Evolutionary conservation across 1,140 invertebrate genomes (phyloP), one percentile per base, ranked within the genome.

Genomic region (Metaphire vulgaris): DNA sequence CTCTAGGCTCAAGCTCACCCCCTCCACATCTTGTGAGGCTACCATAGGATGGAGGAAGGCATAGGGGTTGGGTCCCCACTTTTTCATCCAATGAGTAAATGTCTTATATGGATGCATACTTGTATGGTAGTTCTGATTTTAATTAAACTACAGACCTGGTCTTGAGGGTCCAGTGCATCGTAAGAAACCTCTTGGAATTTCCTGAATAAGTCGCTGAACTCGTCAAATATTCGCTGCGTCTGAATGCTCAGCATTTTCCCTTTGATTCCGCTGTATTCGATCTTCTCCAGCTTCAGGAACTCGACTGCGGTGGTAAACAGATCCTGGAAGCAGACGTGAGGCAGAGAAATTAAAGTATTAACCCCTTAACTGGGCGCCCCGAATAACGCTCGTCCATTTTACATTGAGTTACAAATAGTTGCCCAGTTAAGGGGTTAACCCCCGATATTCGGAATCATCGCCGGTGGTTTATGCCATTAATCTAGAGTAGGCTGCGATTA

Each of bases 221-320:
- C 94, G 30, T 91, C 89, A 80, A 91, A 94, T 74, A 97, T 92
- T 41, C 89, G 89, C 26, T 91, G 88, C 33, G 90, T 83, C 84
- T 82, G 86, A 1, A 89, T 87, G 82, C 92, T 94, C 1, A 97
- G 87, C 28, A 91, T 90, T 79, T 92, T 90, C 31, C 67, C 94
- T 83, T 94, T 92, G 77, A 95, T 89, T 6, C 95, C 95, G 75
- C 95, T 95, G 79, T 97, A 92, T 89, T 97, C 95, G 33, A 97
- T 92, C 87, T 96, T 95, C 87, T 97, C 95, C 76, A 98, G 87
- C 85, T 97, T 97, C 81, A 92, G 90, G 85, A 97, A 97, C 86
- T 98, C 95, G 74, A 94, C 84, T 1, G 96, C 93, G 1, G 93
- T 95, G 83, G 94, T 90, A 84, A 97, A 97, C 81, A 97, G 91